phyloP scores from a whole-genome alignment of 2,797 vertebrate species.

The Cephalopachus bancanus region DNA sequence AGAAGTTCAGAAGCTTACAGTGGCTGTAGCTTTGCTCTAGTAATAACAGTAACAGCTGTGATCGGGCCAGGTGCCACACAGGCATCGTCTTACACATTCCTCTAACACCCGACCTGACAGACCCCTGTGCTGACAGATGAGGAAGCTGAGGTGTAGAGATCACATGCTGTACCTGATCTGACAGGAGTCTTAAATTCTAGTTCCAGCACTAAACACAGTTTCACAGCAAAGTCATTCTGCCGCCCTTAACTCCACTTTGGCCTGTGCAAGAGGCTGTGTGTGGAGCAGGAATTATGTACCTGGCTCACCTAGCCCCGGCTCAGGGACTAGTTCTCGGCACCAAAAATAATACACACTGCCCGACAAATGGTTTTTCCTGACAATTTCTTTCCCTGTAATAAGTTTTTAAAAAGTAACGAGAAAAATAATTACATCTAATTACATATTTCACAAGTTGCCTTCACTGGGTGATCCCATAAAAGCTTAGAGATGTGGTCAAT shows the following conservation, averaged over 20 bases:
- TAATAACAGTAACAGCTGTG: background rate
- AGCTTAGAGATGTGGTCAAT: background rate
- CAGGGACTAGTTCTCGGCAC: background rate
- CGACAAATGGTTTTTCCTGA: background rate
- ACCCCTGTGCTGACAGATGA: background rate
- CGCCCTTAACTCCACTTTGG: fast-evolving
- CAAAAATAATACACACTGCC: background rate
- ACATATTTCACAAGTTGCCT: background rate
- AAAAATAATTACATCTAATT: background rate
- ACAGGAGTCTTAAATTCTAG: background rate
- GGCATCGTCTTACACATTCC: background rate
- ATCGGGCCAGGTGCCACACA: fast-evolving
- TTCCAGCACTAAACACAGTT: background rate
- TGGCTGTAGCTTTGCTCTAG: background rate
- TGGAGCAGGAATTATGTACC: too few species aligned
- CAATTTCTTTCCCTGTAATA: background rate
- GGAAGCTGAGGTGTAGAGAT: background rate
- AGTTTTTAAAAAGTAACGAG: background rate
- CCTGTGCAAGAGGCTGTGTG: background rate
- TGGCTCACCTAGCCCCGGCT: background rate
- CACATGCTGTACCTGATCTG: fast-evolving
- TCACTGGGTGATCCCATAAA: background rate
- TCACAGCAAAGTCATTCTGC: background rate
- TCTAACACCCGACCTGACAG: background rate
- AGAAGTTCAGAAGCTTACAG: background rate